phyloP scores from a whole-genome alignment of 92 coral and sea anemone species.

The Palythoa grandiflora region DNA sequence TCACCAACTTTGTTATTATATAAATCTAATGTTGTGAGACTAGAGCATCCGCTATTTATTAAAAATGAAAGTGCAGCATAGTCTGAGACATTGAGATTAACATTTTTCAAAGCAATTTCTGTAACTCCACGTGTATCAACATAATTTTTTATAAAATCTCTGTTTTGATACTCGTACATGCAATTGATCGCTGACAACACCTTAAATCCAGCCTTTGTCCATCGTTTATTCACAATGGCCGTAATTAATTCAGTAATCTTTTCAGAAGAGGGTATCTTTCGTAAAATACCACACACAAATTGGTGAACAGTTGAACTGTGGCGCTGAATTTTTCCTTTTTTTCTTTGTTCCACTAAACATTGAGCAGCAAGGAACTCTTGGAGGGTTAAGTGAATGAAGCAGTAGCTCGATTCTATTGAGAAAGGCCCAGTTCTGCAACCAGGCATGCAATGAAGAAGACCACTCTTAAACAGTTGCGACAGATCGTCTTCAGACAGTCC shows the following conservation, averaged over 20 bases:
- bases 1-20: no score
- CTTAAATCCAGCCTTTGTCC: not conserved
- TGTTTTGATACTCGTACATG: no score
- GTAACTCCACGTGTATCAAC: not conserved
- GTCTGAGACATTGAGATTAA: no score
- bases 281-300: no score
- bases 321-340: not conserved
- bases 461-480: not conserved
- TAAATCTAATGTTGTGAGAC: no score
- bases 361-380: not conserved
- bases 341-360: not conserved
- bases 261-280: no score
- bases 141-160: not conserved
- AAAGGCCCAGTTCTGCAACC: constrained; percentile 22
- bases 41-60: no score
- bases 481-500: no score
- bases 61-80: no score
- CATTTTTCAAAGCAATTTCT: not conserved
- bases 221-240: not conserved
- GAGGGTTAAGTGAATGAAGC: no score
- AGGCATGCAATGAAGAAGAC: constrained; percentile 1
- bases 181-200: not conserved
- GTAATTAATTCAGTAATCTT: no score
- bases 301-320: constrained; percentile 8
- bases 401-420: constrained; percentile 2